Base-by-base conservation (phyloP, 1,140 invertebrate genomes). In the Akabosia matsudoensis region DNA sequence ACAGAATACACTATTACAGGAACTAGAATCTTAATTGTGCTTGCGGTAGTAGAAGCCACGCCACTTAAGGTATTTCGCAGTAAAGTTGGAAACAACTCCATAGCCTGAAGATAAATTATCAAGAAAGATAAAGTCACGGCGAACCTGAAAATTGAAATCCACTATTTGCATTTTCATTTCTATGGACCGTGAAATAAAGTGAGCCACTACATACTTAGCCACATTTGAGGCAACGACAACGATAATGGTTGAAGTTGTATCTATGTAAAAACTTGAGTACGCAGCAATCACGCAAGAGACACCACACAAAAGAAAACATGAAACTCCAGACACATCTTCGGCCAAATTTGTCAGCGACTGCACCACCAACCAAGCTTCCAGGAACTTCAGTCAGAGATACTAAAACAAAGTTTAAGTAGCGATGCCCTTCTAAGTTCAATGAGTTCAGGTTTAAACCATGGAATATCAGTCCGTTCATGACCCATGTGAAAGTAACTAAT, bases 11-110 rank as follows among this genome's bases (percentile, higher is more conserved):
- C 84, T 64, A 89, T 85, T 78, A 87, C 88, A 18, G 87, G 86
- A 13, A 83, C 82, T 22, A 83, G 72, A 7, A 85, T 83, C 0
- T 87, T 86, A 33, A 88, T 85, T 24, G 84, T 82, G 88, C 87
- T 0, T 90, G 91, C 18, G 90, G 90, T 83, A 71, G 90, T 87
- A 78, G 88, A 87, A 54, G 89, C 88, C 76, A 91, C 82, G 1
- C 89, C 87, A 82, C 88, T 87, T 70, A 90, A 90, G 24, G 89
- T 88, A 79, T 90, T 89, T 3, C 91, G 84, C 28, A 91, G 84
- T 75, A 88, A 87, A 0, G 90, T 92, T 18, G 91, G 91, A 82
- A 91, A 91, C 4, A 91, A 85, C 84, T 92, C 91, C 78, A 90
- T 87, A 70, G 87, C 88, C 79, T 90, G 87, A 84, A 88, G 31